Evolutionary conservation across 2,888 invertebrate species (phyloP).

Genomic region (Acrobasis repandana): DNA sequence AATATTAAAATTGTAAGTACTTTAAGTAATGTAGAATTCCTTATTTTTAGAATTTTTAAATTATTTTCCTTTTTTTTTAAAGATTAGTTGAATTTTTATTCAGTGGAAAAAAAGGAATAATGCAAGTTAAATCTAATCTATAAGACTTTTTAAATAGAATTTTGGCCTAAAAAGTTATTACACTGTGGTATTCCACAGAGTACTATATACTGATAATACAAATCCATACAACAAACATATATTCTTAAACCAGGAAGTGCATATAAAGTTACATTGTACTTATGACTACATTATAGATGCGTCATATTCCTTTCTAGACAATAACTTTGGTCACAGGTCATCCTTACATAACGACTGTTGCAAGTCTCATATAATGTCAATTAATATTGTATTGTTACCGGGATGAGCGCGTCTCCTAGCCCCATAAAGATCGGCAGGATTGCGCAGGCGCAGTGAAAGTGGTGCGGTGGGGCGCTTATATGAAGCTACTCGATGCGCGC

Average conservation of each 20-base stretch:
- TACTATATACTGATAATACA: too few species aligned
- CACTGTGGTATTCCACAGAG: too few species aligned
- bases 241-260: neutral
- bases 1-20: too few species aligned
- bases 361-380: neutral
- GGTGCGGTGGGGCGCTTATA: slow-evolving; percentile 60
- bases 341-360: slow-evolving; percentile 13
- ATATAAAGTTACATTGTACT: neutral
- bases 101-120: too few species aligned
- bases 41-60: too few species aligned
- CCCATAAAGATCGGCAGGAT: slow-evolving; percentile 53
- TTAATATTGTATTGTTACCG: slow-evolving; percentile 3
- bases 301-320: neutral
- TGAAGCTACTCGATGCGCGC: slow-evolving; percentile 58
- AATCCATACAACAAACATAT: neutral
- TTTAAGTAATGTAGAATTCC: too few species aligned
- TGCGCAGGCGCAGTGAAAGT: slow-evolving; percentile 72
- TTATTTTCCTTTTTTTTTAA: too few species aligned
- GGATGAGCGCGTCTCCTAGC: slow-evolving; percentile 48
- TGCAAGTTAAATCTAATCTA: too few species aligned
- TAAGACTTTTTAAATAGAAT: too few species aligned
- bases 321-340: neutral
- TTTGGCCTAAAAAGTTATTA: too few species aligned
- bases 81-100: too few species aligned
- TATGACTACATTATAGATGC: too few species aligned